Percentiles rank a stretch among this genome's conserved stretches.
phyloP scores from a whole-genome alignment of 1,140 invertebrate genomes.

The Drosophila arizonae region DNA sequence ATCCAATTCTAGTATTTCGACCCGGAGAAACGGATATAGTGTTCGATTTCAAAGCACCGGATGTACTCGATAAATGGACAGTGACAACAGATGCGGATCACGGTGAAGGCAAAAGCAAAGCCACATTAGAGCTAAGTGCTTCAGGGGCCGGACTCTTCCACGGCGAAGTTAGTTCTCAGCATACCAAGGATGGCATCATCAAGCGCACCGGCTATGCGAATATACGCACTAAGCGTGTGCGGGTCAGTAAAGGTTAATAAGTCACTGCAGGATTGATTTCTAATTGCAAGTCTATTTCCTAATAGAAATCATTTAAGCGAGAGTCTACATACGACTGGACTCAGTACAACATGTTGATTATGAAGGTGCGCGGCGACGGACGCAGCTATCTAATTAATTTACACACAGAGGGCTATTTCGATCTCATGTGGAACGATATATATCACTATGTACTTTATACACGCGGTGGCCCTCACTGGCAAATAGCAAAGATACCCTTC shows the following conservation, averaged over 20 bases:
- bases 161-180: slow-evolving; percentile 87
- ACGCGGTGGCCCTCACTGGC: slow-evolving; percentile 98
- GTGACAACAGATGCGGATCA: slow-evolving; percentile 91
- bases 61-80: slow-evolving; percentile 89
- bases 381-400: slow-evolving; percentile 93
- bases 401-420: slow-evolving; percentile 87
- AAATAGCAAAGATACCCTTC: slow-evolving; percentile 95
- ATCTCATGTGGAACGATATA: slow-evolving; percentile 92
- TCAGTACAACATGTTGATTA: slow-evolving; percentile 91
- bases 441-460: slow-evolving; percentile 93
- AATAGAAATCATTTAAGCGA: slow-evolving; percentile 92
- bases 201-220: slow-evolving; percentile 91
- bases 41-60: slow-evolving; percentile 87
- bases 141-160: slow-evolving; percentile 90
- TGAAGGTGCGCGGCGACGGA: slow-evolving; percentile 95
- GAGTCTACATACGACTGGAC: slow-evolving; percentile 88
- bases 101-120: slow-evolving; percentile 90
- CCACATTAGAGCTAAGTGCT: slow-evolving; percentile 86
- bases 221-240: slow-evolving; percentile 86
- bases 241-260: slow-evolving; percentile 84
- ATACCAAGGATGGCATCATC: slow-evolving; percentile 91
- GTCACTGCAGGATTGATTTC: neutral
- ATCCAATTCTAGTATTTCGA: slow-evolving; percentile 85
- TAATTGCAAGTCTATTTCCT: slow-evolving; percentile 7
- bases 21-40: slow-evolving; percentile 88